Base-by-base conservation (phyloP, 2,888 invertebrate species). In the Linnaemya vulpina region DNA sequence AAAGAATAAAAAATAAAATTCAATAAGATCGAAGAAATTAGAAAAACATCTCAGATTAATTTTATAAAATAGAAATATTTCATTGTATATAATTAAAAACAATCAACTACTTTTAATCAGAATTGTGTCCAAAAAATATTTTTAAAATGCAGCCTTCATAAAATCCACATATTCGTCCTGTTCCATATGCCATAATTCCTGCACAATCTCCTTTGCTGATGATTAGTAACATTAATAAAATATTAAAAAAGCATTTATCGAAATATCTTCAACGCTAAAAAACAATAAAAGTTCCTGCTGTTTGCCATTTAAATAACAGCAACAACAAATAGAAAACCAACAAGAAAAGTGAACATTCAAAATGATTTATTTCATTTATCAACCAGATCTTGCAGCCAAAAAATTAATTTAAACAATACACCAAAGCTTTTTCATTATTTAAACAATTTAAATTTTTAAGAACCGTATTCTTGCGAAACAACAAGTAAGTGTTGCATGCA, bases 381-480 rank as follows among this genome's bases (percentile, higher is more conserved):
- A 71, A 63, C 1, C 30, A 62, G 30, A 68, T 77, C 40, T 78
- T 38, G n/a, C 53, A 30, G n/a, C 25, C 25, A 17, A 65, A 51
- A 79, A 65, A 15, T 73, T 4, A 58, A 73, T 55, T 58, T 65
- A 46, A 68, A 68, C 38, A 43, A 53, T 71, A 63, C 3, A 40
- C 15, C 1, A 35, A 62, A 20, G 17, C 25, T 62, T 71, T n/a
- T 62, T 46, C 22, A n/a, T 43, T 15, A 38, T 43, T 35, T 74
- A 68, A 60, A 53, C 40, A 43, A 53, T 68, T 68, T 60, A 68
- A 68, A 62, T 62, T 43, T 75, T 81, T 68, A 75, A 81, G 15
- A 43, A 13, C 35, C 38, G 9, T 65, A 40, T 49, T n/a, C 43
- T 22, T 58, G 58, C 58, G 40, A n/a, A 51, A 60, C 74, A 75